Evolutionary conservation across 1,140 invertebrate species (phyloP), one percentile per base, ranked within the genome.

Genomic region (Ceratina calcarata): DNA sequence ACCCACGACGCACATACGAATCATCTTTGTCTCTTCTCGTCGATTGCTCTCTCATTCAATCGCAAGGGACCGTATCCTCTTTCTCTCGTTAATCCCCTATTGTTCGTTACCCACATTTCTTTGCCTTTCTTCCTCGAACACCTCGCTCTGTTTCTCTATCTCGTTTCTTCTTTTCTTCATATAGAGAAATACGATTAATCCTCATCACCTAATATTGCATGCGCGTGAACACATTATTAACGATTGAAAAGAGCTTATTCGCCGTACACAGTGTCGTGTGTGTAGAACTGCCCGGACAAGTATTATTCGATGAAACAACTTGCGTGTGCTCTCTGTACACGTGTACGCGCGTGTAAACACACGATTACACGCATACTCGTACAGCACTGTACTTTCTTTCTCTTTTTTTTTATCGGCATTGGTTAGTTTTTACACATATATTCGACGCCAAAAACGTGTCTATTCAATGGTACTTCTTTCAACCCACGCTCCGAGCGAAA

Each of bases 141-240:
- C n/a, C n/a, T 68, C 60, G 20, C 13, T 13, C 60, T 27, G 15
- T 60, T 57, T 51, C n/a, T 10, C 24, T 53, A 15, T 37, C 37
- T 8, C 37, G 15, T 16, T 49, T 32, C 16, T 32, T 57, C 32
- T n/a, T 61, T 24, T 64, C 18, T 82, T 53, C 37, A 86, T 64
- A 79, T 78, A 85, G 62, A 78, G 67, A 57, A 81, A 82, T 83
- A 88, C 57, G 74, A 87, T 86, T 85, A 82, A 79, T 83, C 75
- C 70, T 89, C 79, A 71, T 87, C 82, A 81, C 79, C 85, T 88
- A 87, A 88, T 89, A 90, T 90, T 89, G 89, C 88, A 90, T 90
- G 84, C 86, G 88, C 84, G 82, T 89, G 88, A 89, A 90, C 86
- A 86, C 85, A 86, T 83, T 82, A 61, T 84, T 69, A 76, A 76